Conservation (phyloP, 1,140 invertebrate species). For the Drosophila sechellia region DNA sequence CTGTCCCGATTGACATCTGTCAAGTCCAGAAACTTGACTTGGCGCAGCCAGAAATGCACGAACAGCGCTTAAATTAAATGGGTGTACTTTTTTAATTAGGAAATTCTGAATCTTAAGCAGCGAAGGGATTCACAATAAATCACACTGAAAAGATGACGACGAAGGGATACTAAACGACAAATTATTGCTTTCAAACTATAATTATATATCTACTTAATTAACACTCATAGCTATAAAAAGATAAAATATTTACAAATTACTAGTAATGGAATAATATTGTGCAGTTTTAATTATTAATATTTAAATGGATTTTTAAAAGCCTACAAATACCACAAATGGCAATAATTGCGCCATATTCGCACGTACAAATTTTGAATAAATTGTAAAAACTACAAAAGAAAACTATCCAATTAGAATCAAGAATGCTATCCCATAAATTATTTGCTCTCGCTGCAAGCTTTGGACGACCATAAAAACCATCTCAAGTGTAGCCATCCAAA, state of each 20-base stretch:
- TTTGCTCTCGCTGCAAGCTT: slow-evolving; percentile 2
- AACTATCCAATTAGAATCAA: neutral
- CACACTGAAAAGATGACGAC: neutral
- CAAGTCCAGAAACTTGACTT: slow-evolving; percentile 25
- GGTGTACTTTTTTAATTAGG: slow-evolving; percentile 31
- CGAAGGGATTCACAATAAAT: slow-evolving; percentile 6
- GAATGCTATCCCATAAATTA: neutral
- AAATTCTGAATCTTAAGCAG: neutral
- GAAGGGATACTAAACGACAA: too few relatives aligned
- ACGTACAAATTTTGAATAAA: too few relatives aligned
- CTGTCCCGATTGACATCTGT: slow-evolving; percentile 66
- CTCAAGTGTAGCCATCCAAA: slow-evolving; percentile 19
- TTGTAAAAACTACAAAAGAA: neutral
- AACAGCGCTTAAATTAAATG: slow-evolving; percentile 27
- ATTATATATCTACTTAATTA: too few relatives aligned
- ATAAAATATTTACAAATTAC: too few relatives aligned
- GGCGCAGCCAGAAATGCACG: slow-evolving; percentile 10
- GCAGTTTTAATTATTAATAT: too few relatives aligned
- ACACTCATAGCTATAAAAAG: too few relatives aligned
- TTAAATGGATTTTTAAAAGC: too few relatives aligned
- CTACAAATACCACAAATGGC: too few relatives aligned
- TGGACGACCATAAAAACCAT: slow-evolving; percentile 16
- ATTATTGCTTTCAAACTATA: too few relatives aligned
- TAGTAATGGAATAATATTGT: too few relatives aligned
- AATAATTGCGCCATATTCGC: too few relatives aligned